Evolutionary conservation across 2,888 invertebrate genomes (phyloP).

Genomic region (Oscheius myriophilus): DNA sequence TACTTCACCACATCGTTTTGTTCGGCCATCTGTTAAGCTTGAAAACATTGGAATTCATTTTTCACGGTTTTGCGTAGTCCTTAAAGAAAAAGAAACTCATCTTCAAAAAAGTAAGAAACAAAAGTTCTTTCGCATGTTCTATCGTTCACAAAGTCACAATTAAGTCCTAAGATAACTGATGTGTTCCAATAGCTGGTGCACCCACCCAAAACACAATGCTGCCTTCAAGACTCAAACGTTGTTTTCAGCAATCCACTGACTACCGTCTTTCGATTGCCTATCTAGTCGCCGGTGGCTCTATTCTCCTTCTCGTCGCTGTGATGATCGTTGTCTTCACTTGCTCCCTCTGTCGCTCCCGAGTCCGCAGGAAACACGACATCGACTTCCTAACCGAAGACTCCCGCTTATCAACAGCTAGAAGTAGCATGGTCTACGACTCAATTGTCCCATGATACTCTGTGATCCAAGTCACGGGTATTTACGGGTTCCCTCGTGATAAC

Average conservation of each 20-base stretch:
- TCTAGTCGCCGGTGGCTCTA: slow-evolving; percentile 9
- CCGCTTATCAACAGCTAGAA: slow-evolving; percentile 6
- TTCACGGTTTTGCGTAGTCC: too few relatives aligned
- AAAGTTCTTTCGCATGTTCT: too few relatives aligned
- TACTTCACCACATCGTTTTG: too few relatives aligned
- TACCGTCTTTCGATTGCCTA: slow-evolving; percentile 16
- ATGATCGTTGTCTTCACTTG: slow-evolving; percentile 13
- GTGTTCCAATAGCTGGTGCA: too few relatives aligned
- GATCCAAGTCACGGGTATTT: neutral
- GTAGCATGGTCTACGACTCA: slow-evolving; percentile 16
- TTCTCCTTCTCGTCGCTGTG: slow-evolving; percentile 5
- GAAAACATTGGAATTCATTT: too few relatives aligned
- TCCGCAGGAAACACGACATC: slow-evolving; percentile 6
- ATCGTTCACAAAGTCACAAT: too few relatives aligned
- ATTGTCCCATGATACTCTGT: slow-evolving; percentile 8
- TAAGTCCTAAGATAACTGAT: too few relatives aligned
- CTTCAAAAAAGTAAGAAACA: too few relatives aligned
- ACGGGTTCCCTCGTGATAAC: too few relatives aligned
- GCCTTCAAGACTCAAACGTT: neutral
- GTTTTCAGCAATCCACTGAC: slow-evolving; percentile 7
- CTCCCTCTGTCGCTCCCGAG: slow-evolving; percentile 8
- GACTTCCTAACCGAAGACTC: slow-evolving; percentile 17
- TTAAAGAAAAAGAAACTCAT: too few relatives aligned
- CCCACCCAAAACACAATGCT: neutral
- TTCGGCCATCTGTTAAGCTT: too few relatives aligned